Percentiles rank a stretch among this genome's conserved stretches.
phyloP scores from a whole-genome alignment of 2,888 invertebrate species.

The Carabus problematicus region DNA sequence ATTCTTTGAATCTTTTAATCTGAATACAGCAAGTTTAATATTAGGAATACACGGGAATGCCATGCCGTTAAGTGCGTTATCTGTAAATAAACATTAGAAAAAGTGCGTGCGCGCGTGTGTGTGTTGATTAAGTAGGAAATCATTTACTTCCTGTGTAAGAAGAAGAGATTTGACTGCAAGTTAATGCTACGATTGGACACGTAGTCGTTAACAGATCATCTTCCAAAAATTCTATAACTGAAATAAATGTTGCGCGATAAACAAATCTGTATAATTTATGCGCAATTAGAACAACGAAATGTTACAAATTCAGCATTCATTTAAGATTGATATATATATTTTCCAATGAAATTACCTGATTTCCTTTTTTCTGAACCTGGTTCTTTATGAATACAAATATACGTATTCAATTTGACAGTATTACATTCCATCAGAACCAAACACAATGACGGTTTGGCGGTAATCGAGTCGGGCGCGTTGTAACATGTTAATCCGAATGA shows the following conservation, averaged over 20 bases:
- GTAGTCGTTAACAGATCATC: conserved; percentile 50
- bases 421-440: conserved; percentile 12
- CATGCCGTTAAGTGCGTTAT: conserved; percentile 14
- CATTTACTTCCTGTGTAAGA: conserved; percentile 25
- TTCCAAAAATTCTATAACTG: conserved; percentile 52
- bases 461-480: conserved; percentile 13
- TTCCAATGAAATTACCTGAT: not conserved
- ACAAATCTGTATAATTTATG: not conserved
- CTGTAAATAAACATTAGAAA: conserved; percentile 23
- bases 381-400: conserved; percentile 3
- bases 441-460: conserved; percentile 22
- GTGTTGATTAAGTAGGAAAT: not conserved
- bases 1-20: conserved; percentile 6
- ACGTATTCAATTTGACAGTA: not conserved
- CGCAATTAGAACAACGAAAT: too few species aligned
- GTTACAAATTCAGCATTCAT: too few species aligned
- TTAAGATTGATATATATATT: not conserved
- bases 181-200: conserved; percentile 51
- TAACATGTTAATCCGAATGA: conserved; percentile 13
- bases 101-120: not conserved
- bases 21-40: conserved; percentile 22
- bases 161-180: conserved; percentile 44
- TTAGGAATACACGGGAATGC: conserved; percentile 27
- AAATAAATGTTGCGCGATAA: conserved; percentile 24
- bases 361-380: not conserved